A percentile compares a stretch with the other conserved stretches of the same genome.
Evolutionary conservation across 2,113 vertebrate species (phyloP).

Genomic region (Festucalex cinctus): DNA sequence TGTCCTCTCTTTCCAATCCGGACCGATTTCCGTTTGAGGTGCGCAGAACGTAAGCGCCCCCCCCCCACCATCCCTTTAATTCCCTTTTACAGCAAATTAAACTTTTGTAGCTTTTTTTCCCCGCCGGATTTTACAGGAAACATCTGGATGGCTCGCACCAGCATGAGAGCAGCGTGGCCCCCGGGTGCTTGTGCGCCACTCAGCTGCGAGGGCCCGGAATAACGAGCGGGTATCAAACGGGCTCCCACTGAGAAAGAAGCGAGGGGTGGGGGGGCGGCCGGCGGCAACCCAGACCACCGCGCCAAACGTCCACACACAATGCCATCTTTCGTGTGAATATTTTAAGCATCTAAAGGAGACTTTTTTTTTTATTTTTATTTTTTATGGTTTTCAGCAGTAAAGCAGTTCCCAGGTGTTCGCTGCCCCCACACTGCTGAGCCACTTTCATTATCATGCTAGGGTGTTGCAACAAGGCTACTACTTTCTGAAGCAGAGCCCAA

Average conservation of each 20-base stretch:
- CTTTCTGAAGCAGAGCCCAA: too few species aligned
- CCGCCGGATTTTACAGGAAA: slow-evolving; percentile 79
- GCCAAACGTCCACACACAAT: slow-evolving; percentile 29
- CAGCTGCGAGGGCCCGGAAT: slow-evolving; percentile 63
- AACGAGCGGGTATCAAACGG: slow-evolving; percentile 74
- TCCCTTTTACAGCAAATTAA: slow-evolving; percentile 77
- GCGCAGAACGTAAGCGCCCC: slow-evolving; percentile 58
- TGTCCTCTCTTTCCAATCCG: slow-evolving; percentile 46
- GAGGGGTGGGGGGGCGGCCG: slow-evolving; percentile 25
- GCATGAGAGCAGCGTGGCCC: slow-evolving; percentile 63
- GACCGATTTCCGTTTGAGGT: slow-evolving; percentile 59
- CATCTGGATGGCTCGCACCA: slow-evolving; percentile 70
- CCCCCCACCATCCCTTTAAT: slow-evolving; percentile 61
- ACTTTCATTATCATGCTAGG: too few species aligned
- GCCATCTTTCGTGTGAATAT: slow-evolving; percentile 11
- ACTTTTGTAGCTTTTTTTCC: slow-evolving; percentile 80
- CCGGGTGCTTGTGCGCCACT: slow-evolving; percentile 60
- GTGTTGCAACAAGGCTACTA: too few species aligned
- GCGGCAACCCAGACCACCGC: slow-evolving; percentile 47
- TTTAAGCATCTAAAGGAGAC: not conserved
- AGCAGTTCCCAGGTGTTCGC: too few species aligned
- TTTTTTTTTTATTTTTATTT: too few species aligned
- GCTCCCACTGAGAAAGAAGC: slow-evolving; percentile 48
- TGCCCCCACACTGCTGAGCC: too few species aligned
- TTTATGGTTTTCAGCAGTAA: too few species aligned